phyloP scores from a whole-genome alignment of 2,888 invertebrate species.

The Noctua janthina region DNA sequence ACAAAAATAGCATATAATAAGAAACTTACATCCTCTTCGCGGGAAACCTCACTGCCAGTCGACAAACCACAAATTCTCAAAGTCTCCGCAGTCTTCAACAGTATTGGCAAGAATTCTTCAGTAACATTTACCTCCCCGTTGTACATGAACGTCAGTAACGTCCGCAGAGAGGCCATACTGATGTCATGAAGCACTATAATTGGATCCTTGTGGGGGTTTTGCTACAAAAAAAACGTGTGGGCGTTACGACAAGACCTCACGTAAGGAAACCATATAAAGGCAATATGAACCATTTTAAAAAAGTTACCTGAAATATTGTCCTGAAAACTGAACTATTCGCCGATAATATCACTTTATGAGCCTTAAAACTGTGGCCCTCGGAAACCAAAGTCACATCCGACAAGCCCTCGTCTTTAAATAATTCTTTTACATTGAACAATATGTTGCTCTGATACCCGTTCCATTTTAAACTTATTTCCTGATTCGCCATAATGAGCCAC shows the following conservation, averaged over 20 bases:
- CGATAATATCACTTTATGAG: slow-evolving; percentile 92
- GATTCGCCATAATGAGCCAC: slow-evolving; percentile 81
- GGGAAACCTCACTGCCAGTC: slow-evolving; percentile 86
- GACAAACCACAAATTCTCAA: slow-evolving; percentile 93
- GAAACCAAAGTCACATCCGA: slow-evolving; percentile 92
- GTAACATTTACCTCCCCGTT: slow-evolving; percentile 94
- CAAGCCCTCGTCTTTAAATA: slow-evolving; percentile 92
- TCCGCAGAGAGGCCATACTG: slow-evolving; percentile 91
- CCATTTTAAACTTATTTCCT: slow-evolving; percentile 93
- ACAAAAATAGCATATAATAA: neutral
- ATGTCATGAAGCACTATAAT: slow-evolving; percentile 94
- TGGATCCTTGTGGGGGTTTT: slow-evolving; percentile 94
- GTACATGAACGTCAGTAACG: slow-evolving; percentile 93
- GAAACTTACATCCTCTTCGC: slow-evolving; percentile 85
- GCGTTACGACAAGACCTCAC: slow-evolving; percentile 75
- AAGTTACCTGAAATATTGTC: slow-evolving; percentile 91
- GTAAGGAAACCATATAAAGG: slow-evolving; percentile 47
- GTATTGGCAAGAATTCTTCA: slow-evolving; percentile 92
- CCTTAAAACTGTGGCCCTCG: slow-evolving; percentile 92
- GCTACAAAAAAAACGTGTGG: slow-evolving; percentile 89
- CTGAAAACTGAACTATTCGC: slow-evolving; percentile 93
- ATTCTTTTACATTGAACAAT: slow-evolving; percentile 91
- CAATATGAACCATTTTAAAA: slow-evolving; percentile 8
- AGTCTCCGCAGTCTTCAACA: slow-evolving; percentile 92
- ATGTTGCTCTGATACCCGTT: slow-evolving; percentile 92